phyloP scores from a whole-genome alignment of 2,113 vertebrate genomes.

The Podiceps cristatus region DNA sequence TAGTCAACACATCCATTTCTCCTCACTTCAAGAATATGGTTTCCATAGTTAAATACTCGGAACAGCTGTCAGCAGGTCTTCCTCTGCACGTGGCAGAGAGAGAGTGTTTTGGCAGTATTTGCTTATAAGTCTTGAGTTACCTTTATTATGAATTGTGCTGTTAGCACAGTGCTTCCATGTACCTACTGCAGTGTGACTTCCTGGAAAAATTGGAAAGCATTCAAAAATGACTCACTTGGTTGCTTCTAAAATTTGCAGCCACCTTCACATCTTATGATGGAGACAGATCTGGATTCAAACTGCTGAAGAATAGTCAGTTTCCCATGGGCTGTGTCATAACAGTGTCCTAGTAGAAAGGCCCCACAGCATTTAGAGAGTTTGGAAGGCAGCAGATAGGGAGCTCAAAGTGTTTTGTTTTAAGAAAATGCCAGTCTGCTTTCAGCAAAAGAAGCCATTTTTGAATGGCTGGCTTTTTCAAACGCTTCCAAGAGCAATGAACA shows the following conservation, averaged over 20 bases:
- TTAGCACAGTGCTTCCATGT: not conserved
- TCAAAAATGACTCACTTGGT: not conserved
- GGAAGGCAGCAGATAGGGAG: not conserved
- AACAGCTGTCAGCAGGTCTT: not conserved
- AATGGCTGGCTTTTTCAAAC: not conserved
- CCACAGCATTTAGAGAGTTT: not conserved
- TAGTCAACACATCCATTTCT: not conserved
- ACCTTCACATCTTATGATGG: not conserved
- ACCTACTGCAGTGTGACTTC: not conserved
- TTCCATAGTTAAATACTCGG: not conserved
- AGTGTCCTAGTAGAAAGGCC: not conserved
- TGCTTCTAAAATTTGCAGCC: not conserved
- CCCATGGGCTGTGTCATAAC: not conserved
- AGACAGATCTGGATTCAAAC: not conserved
- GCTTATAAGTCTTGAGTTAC: not conserved
- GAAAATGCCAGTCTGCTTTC: not conserved
- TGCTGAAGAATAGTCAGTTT: not conserved
- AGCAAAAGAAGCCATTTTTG: not conserved
- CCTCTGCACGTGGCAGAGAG: not conserved
- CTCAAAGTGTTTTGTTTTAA: not conserved
- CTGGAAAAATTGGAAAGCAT: not conserved
- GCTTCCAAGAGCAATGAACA: not conserved
- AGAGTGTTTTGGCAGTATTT: not conserved
- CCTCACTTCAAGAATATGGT: not conserved
- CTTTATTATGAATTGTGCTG: not conserved